Percentiles rank a stretch among this genome's conserved stretches.
Conservation (phyloP, 2,888 invertebrate species). For the Drosophila eohydei region DNA sequence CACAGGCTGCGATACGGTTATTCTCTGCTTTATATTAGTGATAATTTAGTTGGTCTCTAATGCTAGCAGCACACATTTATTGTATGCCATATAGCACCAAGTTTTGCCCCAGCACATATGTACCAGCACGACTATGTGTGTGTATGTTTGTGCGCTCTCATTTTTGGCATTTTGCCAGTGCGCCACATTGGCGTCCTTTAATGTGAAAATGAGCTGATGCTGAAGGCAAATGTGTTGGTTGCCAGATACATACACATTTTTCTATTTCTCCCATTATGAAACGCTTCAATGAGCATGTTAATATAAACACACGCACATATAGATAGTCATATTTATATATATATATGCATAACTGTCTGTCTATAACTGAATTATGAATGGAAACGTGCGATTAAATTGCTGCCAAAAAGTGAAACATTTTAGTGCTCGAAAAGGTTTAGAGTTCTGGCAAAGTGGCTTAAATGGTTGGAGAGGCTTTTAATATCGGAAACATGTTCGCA, state of each 20-base stretch:
- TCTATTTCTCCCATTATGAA: constrained; percentile 67
- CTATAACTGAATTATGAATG: constrained; percentile 6
- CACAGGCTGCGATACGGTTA: constrained; percentile 14
- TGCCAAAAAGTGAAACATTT: constrained; percentile 45
- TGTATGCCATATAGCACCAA: constrained; percentile 27
- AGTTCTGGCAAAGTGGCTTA: constrained; percentile 24
- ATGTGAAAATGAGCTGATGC: constrained; percentile 78
- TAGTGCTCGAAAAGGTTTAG: constrained; percentile 24
- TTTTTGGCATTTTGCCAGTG: constrained; percentile 77
- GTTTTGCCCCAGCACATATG: constrained; percentile 25
- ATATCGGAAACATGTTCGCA: constrained; percentile 34
- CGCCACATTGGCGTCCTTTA: constrained; percentile 79
- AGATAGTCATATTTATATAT: constrained; percentile 22
- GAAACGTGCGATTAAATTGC: constrained; percentile 30
- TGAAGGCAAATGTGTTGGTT: constrained; percentile 62
- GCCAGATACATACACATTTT: constrained; percentile 13
- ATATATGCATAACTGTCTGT: constrained; percentile 25
- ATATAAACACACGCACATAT: constrained; percentile 27
- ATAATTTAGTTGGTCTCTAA: constrained; percentile 79
- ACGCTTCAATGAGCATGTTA: constrained; percentile 69
- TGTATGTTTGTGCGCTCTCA: constrained; percentile 23
- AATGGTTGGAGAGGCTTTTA: constrained; percentile 36
- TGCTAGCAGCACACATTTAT: constrained; percentile 61
- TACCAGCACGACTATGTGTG: background rate
- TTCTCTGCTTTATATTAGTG: constrained; percentile 67